Evolutionary conservation across 92 coral and sea anemone species (phyloP).

Genomic region (Ricordea florida): DNA sequence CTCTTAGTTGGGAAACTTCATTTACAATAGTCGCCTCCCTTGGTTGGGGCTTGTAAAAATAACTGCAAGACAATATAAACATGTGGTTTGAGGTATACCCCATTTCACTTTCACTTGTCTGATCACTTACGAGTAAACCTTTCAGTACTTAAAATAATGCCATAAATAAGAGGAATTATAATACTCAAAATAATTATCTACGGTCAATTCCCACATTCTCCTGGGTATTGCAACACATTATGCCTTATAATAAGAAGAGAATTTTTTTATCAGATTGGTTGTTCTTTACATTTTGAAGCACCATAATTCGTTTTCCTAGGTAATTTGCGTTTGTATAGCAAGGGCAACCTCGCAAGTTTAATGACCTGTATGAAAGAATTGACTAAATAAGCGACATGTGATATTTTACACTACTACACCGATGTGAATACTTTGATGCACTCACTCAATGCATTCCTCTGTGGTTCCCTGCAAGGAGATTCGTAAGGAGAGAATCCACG

Average conservation of each 20-base stretch:
- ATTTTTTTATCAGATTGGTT: not conserved
- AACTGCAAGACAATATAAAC: not conserved
- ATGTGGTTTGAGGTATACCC: not conserved
- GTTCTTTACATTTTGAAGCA: not conserved
- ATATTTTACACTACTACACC: too few species aligned
- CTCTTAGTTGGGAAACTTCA: not conserved
- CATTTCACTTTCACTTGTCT: not conserved
- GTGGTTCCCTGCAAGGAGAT: too few species aligned
- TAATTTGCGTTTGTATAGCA: too few species aligned
- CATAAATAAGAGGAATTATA: not conserved
- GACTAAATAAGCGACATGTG: too few species aligned
- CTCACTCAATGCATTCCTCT: too few species aligned
- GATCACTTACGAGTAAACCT: not conserved
- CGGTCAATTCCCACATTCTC: not conserved
- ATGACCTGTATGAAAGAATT: too few species aligned
- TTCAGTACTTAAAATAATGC: not conserved
- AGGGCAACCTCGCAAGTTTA: too few species aligned
- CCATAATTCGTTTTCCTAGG: too few species aligned
- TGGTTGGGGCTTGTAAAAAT: not conserved
- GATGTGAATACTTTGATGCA: too few species aligned
- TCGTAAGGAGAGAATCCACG: too few species aligned
- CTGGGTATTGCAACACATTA: not conserved
- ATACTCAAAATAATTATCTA: not conserved
- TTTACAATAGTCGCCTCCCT: not conserved
- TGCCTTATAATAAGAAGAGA: not conserved